A percentile compares a stretch with the other conserved stretches of the same genome.
Conservation (phyloP, 53 echinoderm and acorn worm genomes). For the Luidia sarsii region DNA sequence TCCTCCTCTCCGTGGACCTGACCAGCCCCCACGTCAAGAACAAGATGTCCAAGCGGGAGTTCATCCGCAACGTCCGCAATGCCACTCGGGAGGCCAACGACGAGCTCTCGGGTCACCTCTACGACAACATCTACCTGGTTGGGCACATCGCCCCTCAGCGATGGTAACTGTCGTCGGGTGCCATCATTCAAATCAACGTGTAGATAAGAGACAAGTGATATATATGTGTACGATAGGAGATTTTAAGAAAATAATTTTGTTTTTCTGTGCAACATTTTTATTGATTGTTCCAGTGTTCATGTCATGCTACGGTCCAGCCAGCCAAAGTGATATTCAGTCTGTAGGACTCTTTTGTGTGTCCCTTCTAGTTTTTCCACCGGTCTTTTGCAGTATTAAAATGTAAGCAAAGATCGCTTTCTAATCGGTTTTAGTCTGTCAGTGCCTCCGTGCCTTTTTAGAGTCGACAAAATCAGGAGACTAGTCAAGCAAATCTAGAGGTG, state of each 20-base stretch:
- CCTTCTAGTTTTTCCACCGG: no score
- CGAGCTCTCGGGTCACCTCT: slow-evolving; percentile 92
- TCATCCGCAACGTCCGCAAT: slow-evolving; percentile 94
- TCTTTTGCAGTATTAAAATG: no score
- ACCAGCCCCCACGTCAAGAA: slow-evolving; percentile 99
- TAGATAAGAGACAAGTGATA: background rate
- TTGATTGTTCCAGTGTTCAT: background rate
- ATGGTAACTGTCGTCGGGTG: slow-evolving; percentile 48
- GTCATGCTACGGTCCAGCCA: slow-evolving; percentile 9
- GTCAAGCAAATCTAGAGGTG: no score
- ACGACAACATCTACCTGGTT: slow-evolving; percentile 89
- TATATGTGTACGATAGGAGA: background rate
- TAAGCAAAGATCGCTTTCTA: no score
- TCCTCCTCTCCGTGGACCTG: slow-evolving; percentile 92
- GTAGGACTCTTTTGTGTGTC: background rate
- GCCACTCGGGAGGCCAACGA: slow-evolving; percentile 87
- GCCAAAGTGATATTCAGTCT: slow-evolving; percentile 9
- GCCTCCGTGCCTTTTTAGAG: no score
- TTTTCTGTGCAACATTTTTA: background rate
- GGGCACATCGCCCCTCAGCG: slow-evolving; percentile 97
- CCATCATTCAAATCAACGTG: background rate
- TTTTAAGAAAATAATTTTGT: no score
- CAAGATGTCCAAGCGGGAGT: slow-evolving; percentile 99
- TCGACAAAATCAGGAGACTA: no score
- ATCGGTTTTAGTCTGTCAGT: no score